Percentiles rank a stretch among this genome's conserved stretches.
Evolutionary conservation across 2,888 invertebrate species (phyloP).

Genomic region (Hemicrepidius hirtus): DNA sequence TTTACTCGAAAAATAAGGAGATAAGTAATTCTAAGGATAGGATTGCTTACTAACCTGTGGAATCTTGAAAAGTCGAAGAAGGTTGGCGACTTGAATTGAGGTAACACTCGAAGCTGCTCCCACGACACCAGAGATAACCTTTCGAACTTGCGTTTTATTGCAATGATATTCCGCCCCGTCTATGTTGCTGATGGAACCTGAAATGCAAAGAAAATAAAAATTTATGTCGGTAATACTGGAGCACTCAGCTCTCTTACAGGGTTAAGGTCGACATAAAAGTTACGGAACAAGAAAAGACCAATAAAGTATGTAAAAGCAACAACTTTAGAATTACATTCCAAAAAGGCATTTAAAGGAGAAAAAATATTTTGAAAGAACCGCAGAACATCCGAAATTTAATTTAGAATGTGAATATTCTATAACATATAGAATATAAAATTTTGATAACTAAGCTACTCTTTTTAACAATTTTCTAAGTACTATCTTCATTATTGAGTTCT

Average conservation of each 20-base stretch:
- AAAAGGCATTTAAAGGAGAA: too few species aligned
- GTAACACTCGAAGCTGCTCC: slow-evolving; percentile 95
- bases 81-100: slow-evolving; percentile 96
- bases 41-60: slow-evolving; percentile 76
- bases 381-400: too few species aligned
- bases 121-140: slow-evolving; percentile 91
- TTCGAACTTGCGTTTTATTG: slow-evolving; percentile 87
- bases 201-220: slow-evolving; percentile 60
- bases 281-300: not conserved
- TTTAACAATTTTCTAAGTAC: too few species aligned
- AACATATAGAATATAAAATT: too few species aligned
- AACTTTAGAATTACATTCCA: too few species aligned
- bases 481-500: too few species aligned
- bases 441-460: too few species aligned
- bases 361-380: too few species aligned
- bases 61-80: slow-evolving; percentile 92
- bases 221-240: slow-evolving; percentile 12
- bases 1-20: not conserved
- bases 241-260: slow-evolving; percentile 12
- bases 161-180: slow-evolving; percentile 91
- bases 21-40: not conserved
- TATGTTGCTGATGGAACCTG: slow-evolving; percentile 96
- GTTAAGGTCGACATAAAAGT: slow-evolving; percentile 4
- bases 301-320: too few species aligned
- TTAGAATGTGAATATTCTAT: too few species aligned